Conservation (phyloP, 2,797 vertebrate species). For the Myripristis jacobus region DNA sequence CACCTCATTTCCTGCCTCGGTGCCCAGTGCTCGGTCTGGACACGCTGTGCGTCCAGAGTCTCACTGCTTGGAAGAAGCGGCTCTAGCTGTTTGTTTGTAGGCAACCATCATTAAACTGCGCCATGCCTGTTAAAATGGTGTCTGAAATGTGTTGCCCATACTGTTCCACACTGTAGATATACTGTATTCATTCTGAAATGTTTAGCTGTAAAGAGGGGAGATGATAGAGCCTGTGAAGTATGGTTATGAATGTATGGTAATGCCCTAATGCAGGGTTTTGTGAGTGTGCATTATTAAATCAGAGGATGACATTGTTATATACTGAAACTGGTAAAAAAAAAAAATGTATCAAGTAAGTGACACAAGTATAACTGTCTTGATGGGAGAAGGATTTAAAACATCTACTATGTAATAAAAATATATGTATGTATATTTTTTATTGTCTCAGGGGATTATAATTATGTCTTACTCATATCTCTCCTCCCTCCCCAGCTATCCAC, state of each 20-base stretch:
- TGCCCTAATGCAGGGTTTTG: neutral
- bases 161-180: neutral
- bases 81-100: neutral
- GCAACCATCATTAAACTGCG: neutral
- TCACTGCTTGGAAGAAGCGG: neutral
- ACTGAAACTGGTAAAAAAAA: neutral
- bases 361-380: neutral
- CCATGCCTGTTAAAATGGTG: neutral
- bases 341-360: neutral
- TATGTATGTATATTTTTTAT: neutral
- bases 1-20: constrained; percentile 52
- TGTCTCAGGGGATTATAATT: neutral
- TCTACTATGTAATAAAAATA: neutral
- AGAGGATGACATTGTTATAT: neutral
- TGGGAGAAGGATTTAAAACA: neutral
- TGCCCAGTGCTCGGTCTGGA: neutral
- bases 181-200: neutral
- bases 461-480: neutral
- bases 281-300: neutral
- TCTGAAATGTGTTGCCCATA: neutral
- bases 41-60: neutral
- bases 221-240: neutral
- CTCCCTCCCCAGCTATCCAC: constrained; percentile 77
- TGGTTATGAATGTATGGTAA: too few relatives aligned
- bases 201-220: neutral